Conservation (phyloP, 2,888 invertebrate genomes). For the Sminthurinus aureus region DNA sequence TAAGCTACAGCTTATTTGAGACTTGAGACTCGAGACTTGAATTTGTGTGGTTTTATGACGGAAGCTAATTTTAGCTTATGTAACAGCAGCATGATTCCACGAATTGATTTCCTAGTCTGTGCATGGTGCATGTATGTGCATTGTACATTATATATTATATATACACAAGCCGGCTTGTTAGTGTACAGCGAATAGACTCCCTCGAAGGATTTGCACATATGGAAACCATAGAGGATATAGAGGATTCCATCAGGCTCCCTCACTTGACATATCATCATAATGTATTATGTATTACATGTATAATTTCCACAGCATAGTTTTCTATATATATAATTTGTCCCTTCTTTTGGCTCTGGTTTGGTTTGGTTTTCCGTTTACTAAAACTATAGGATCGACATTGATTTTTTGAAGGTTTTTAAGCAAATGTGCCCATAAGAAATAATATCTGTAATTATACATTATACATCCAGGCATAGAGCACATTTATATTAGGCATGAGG, state of each 20-base stretch:
- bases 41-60: not conserved
- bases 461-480: too few species aligned
- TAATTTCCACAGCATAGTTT: too few species aligned
- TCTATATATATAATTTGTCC: not conserved
- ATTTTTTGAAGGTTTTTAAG: too few species aligned
- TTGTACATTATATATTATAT: not conserved
- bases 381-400: too few species aligned
- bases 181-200: not conserved
- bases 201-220: not conserved
- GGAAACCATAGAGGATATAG: not conserved
- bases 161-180: not conserved
- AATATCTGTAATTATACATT: too few species aligned
- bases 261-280: not conserved
- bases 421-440: too few species aligned
- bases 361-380: too few species aligned
- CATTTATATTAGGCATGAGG: too few species aligned
- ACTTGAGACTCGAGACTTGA: not conserved
- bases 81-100: not conserved
- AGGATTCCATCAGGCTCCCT: not conserved
- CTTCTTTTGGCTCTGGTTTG: not conserved
- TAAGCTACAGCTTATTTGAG: not conserved
- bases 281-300: too few species aligned
- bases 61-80: constrained; percentile 11
- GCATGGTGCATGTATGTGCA: not conserved
- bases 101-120: not conserved